Evolutionary conservation across 2,888 invertebrate species (phyloP), one percentile per base, ranked within the genome.

Genomic region (Mamestra brassicae): DNA sequence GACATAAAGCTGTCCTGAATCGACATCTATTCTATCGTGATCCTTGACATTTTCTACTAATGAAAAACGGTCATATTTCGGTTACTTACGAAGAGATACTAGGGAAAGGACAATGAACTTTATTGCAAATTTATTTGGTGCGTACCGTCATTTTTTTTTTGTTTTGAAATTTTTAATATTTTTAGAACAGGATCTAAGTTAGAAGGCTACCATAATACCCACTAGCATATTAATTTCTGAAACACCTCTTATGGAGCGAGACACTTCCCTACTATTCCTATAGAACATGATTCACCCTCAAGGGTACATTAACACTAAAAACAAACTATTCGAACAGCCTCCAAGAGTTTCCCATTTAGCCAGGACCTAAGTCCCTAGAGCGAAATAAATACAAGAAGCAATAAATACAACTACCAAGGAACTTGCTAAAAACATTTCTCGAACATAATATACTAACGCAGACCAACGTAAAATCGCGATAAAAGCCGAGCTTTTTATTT

Each of bases 401-500:
- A 74, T 78, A 78, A 81, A 76, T 76, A 76, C 50, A 54, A 72
- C 57, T 54, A 70, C 66, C 75, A 67, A 62, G 60, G 47, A 67
- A 26, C 42, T 58, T 54, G 67, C 34, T 74, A 72, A 76, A 74
- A 78, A 80, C 74, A 68, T 77, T 78, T 70, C 70, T 60, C 58
- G 34, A 54, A 77, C 69, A 78, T 71, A 80, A 85, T 81, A 66
- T 62, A 65, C 65, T 76, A 68, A 69, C 71, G 50, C 38, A 60
- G n/a, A 58, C 61, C 52, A 80, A 63, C 34, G 62, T 63, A 54
- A 71, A 84, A 84, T 78, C 52, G 60, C 72, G 70, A 80, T 74
- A 83, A 89, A 84, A 81, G 68, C 63, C 62, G 69, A 54, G 52
- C 15, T 47, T 60, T 64, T 65, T 72, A 80, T 80, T 74, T 80